phyloP scores from a whole-genome alignment of 2,113 vertebrate genomes.

The Sprattus sprattus region DNA sequence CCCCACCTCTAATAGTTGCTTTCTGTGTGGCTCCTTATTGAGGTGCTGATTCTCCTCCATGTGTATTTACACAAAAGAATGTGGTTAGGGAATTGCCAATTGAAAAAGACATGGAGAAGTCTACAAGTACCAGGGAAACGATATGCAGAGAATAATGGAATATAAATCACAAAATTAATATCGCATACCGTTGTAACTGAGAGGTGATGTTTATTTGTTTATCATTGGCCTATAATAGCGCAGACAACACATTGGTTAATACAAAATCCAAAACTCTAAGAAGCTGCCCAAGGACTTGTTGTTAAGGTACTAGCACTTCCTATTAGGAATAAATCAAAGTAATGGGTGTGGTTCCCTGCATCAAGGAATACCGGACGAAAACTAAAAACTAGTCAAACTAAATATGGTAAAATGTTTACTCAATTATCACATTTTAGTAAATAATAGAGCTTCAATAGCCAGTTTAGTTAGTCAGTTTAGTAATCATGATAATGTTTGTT shows the following conservation, averaged over 20 bases:
- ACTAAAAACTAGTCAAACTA: no score
- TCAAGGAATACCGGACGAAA: neutral
- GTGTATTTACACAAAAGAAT: neutral
- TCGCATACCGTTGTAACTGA: no score
- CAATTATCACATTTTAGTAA: neutral
- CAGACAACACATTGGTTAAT: no score
- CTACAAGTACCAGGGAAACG: neutral
- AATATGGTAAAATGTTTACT: neutral
- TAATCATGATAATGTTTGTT: neutral
- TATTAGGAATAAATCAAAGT: neutral
- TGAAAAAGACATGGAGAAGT: neutral
- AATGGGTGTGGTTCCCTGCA: neutral
- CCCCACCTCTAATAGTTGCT: neutral
- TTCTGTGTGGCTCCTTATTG: neutral
- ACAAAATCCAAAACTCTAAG: no score
- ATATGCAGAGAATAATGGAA: neutral
- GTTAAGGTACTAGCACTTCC: neutral
- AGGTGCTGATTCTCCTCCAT: neutral
- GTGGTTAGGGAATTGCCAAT: neutral
- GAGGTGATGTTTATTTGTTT: no score
- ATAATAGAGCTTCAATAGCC: neutral
- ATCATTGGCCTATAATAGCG: no score
- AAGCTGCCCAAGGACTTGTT: neutral
- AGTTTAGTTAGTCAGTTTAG: neutral
- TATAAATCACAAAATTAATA: neutral